Base-by-base conservation (phyloP, 1,140 invertebrate species). In the Spodoptera litura region DNA sequence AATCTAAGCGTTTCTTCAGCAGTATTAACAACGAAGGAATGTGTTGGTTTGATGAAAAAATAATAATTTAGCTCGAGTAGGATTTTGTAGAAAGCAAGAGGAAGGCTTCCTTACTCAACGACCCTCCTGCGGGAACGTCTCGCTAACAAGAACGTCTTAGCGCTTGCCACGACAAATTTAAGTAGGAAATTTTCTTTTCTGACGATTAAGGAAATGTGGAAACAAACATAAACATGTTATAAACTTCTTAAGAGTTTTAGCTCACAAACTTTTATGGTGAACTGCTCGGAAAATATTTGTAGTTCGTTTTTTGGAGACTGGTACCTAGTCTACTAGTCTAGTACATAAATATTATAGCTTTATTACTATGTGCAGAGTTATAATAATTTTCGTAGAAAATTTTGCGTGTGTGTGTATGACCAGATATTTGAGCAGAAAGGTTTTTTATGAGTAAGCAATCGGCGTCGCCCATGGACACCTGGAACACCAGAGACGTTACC, bases 61-160 rank as follows among this genome's bases (percentile, higher is more conserved):
- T 61, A 61, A 74, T 61, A 53, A 70, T 70, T 70, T 70, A 53
- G 49, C 71, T 6, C 5, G n/a, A 44, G 56, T 61, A 59, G 31
- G 61, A 74, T 74, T 70, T 70, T 70, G 35, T 51, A 59, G 71
- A 51, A 31, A 61, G 56, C 55, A 74, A 59, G 38, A 51, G 56
- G 55, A 49, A 61, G 71, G 56, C 51, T 59, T 51, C 38, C 56
- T 74, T 70, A 31, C 25, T 61, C 56, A 74, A 74, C 71, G 56
- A 74, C 71, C 20, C 71, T 74, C 66, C 66, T 74, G 71, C n/a
- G 71, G 71, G 71, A 74, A 74, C 15, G 71, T 44, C 56, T 44
- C 35, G 20, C 55, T 74, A 74, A 74, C 71, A 74, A 74, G 71
- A 74, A 61, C 71, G 56, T 74, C 71, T 74, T 74, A 74, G 71